A percentile compares a stretch with the other conserved stretches of the same genome.
phyloP scores from a whole-genome alignment of 2,113 vertebrate genomes.

The Globicephala melas region DNA sequence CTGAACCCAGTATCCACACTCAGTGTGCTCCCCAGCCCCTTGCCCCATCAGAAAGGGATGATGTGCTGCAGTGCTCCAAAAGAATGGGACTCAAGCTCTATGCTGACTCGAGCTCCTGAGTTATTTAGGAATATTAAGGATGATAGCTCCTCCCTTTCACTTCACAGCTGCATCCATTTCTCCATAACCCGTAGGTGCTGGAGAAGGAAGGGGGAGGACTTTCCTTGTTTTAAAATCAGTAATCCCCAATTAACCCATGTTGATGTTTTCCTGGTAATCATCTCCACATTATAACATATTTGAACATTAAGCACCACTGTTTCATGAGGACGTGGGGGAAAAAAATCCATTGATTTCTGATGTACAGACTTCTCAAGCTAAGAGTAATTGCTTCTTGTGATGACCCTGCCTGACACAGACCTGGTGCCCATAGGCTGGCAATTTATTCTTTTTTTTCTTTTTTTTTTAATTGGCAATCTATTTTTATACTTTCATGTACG shows the following conservation, averaged over 20 bases:
- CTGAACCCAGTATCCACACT: neutral
- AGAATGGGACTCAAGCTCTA: neutral
- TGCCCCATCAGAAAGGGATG: neutral
- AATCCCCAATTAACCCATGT: neutral
- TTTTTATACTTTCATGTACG: neutral
- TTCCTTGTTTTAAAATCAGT: neutral
- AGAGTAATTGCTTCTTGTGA: neutral
- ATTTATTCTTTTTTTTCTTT: neutral
- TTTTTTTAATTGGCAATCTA: neutral
- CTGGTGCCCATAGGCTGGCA: neutral
- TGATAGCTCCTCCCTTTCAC: neutral
- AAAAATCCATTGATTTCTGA: neutral
- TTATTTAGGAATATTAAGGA: neutral
- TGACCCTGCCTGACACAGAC: neutral
- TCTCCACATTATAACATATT: neutral
- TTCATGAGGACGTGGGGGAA: neutral
- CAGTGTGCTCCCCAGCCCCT: neutral
- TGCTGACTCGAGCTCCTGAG: neutral
- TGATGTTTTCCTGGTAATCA: neutral
- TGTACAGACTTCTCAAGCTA: constrained; percentile 7
- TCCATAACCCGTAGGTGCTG: neutral
- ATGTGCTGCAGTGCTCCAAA: neutral
- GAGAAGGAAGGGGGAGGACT: neutral
- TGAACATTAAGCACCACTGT: neutral
- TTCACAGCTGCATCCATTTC: neutral